Base-by-base conservation (phyloP, 2,888 invertebrate genomes). In the Stenchaetothrips biformis region DNA sequence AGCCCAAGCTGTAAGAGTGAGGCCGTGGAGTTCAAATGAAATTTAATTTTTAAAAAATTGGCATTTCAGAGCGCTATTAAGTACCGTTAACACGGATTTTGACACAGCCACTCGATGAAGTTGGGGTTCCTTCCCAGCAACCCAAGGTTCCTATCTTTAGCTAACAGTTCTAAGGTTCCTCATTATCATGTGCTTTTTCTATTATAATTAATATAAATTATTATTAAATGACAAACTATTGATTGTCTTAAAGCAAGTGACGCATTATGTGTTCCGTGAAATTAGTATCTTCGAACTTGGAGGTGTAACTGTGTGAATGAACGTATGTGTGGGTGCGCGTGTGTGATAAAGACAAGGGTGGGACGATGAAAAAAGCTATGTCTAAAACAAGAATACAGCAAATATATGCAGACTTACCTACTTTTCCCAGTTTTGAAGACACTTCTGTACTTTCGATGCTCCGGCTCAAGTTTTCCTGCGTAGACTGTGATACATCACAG, bases 121-220 rank as follows among this genome's bases (percentile, higher is more conserved):
- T 25, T 74, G 25, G 67, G 11, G 21, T 74, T 74, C 67, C 67
- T 82, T 86, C 86, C 86, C 86, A 86, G 86, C 85, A 85, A 21
- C 84, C 85, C 85, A 86, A 85, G 86, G 86, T 86, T 86, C 86
- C 86, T 86, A 86, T 86, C 85, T 85, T 84, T 86, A 86, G 85
- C 85, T 85, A 85, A 85, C 85, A 84, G 82, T 81, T 84, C 85
- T 86, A 86, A 86, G 85, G 86, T 86, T 86, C 86, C 86, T 86
- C 85, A 74, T 86, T 86, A 86, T 85, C 84, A 85, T 83, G 83
- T 85, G 85, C 86, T 86, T 86, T 85, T 85, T 85, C 85, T 85
- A 85, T 85, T 83, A 84, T 83, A 83, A 74, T 74, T 74, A 74
- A 74, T 74, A 74, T 74, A 74, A 74, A 82, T 82, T 77, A 80